Evolutionary conservation across 2,797 vertebrate genomes (phyloP).

Genomic region (Taenioides sp.): DNA sequence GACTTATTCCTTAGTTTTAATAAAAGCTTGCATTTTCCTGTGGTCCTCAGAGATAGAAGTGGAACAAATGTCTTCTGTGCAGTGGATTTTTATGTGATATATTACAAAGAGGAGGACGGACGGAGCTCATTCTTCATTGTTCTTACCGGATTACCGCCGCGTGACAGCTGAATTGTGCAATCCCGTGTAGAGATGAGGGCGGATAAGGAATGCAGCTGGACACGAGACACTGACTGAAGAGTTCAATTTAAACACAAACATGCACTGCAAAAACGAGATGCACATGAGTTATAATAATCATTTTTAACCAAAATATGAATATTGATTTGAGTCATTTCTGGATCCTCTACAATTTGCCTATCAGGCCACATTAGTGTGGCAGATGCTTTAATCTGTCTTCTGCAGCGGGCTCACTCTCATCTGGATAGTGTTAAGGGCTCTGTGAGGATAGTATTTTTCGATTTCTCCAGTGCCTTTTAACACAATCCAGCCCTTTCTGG

Average conservation of each 20-base stretch:
- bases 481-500: too few relatives aligned
- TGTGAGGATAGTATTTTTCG: too few relatives aligned
- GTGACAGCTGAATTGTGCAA: constrained; percentile 79
- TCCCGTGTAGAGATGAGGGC: constrained; percentile 78
- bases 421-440: too few relatives aligned
- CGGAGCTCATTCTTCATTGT: constrained; percentile 63
- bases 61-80: constrained; percentile 29
- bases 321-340: too few relatives aligned
- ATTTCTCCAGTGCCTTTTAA: too few relatives aligned
- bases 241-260: constrained; percentile 66
- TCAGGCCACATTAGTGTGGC: too few relatives aligned
- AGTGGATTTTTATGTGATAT: constrained; percentile 31
- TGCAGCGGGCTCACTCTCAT: too few relatives aligned
- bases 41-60: constrained; percentile 13
- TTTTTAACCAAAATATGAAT: too few relatives aligned
- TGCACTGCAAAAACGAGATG: neutral
- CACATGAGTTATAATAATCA: neutral
- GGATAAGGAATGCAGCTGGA: constrained; percentile 75
- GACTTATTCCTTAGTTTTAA: constrained; percentile 22
- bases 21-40: constrained; percentile 26
- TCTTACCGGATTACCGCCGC: constrained; percentile 63
- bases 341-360: too few relatives aligned
- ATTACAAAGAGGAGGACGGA: constrained; percentile 41
- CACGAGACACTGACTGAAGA: constrained; percentile 69
- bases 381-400: too few relatives aligned